Percentiles rank a stretch among this genome's conserved stretches.
Evolutionary conservation across 2,888 invertebrate genomes (phyloP).

Genomic region (Cloeon dipterum): DNA sequence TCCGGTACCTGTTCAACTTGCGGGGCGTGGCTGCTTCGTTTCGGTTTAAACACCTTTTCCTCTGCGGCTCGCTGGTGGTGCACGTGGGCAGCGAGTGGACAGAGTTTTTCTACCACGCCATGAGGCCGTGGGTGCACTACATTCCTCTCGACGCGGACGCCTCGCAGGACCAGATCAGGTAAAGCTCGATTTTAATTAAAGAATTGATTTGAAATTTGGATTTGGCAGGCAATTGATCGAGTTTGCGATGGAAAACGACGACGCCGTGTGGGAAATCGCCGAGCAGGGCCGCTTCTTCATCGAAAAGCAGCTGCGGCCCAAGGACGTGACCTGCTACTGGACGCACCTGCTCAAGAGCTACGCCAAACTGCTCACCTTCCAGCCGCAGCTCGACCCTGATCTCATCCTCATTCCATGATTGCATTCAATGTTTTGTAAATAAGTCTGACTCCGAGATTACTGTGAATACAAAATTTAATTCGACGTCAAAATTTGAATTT

Average conservation of each 20-base stretch:
- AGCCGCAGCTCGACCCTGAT: constrained; percentile 30
- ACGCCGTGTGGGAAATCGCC: constrained; percentile 52
- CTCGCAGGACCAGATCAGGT: constrained; percentile 43
- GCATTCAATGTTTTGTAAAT: too few species aligned
- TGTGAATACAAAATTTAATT: too few species aligned
- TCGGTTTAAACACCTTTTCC: constrained; percentile 81
- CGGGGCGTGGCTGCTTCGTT: constrained; percentile 95
- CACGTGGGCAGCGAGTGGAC: constrained; percentile 87
- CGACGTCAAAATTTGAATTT: too few species aligned
- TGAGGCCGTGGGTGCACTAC: constrained; percentile 92
- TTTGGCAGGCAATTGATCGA: constrained; percentile 33
- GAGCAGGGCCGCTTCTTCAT: constrained; percentile 60
- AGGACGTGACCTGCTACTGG: constrained; percentile 78
- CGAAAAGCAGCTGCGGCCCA: constrained; percentile 57
- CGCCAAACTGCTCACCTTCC: constrained; percentile 43
- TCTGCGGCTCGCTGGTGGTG: constrained; percentile 80
- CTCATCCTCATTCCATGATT: too few species aligned
- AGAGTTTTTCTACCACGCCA: constrained; percentile 78
- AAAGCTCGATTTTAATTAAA: constrained; percentile 8
- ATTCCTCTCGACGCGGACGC: constrained; percentile 56
- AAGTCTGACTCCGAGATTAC: too few species aligned
- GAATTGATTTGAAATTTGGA: not conserved
- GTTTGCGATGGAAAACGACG: constrained; percentile 56
- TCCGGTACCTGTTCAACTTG: constrained; percentile 87
- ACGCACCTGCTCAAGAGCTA: constrained; percentile 47